phyloP scores from a whole-genome alignment of 2,113 vertebrate species.

The Eubucco bourcierii region DNA sequence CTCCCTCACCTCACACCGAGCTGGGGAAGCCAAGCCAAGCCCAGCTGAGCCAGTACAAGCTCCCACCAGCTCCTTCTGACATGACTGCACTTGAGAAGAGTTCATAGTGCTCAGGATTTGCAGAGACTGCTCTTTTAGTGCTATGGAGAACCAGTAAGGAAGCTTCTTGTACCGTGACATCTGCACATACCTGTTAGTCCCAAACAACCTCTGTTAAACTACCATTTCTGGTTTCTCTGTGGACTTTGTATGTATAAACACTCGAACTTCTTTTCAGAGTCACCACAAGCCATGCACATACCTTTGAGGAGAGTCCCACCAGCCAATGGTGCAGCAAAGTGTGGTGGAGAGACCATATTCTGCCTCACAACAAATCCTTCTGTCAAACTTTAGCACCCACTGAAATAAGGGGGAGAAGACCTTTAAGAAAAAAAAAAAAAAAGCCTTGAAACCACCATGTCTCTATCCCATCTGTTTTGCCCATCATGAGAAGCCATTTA shows the following conservation, averaged over 20 bases:
- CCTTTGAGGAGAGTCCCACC: neutral
- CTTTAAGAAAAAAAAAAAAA: neutral
- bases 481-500: neutral
- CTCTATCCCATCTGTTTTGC: neutral
- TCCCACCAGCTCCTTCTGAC: neutral
- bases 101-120: neutral
- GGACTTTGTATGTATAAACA: neutral
- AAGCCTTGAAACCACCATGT: neutral
- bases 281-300: rapidly evolving
- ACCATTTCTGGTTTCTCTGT: neutral
- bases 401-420: neutral
- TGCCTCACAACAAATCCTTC: neutral
- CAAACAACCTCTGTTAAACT: neutral
- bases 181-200: neutral
- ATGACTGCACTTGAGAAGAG: neutral
- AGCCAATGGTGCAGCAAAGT: neutral
- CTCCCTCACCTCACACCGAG: neutral
- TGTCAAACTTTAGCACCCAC: neutral
- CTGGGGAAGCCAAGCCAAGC: neutral
- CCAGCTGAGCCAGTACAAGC: neutral
- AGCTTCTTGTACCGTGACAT: neutral
- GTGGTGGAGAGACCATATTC: neutral
- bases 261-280: neutral
- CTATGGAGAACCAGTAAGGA: neutral
- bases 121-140: neutral